These are phyloP conservation scores for Cyclargus thomasi DNA, from an alignment of 1,140 invertebrate species.

Conservation along the genomic window DNA sequence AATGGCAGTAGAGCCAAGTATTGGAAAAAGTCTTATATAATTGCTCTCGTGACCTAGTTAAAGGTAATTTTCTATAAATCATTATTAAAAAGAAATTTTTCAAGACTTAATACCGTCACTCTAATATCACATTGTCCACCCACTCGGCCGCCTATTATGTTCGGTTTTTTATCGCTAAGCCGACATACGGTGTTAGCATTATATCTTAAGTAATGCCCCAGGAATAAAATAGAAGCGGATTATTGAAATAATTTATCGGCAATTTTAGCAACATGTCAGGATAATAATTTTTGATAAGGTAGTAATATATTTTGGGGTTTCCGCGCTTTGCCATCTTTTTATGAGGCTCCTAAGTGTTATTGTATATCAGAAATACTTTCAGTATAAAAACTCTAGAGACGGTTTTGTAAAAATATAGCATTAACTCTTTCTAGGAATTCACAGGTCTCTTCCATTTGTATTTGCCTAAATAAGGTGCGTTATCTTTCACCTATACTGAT, in stretches of 20 bases:
- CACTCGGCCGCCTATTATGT: conserved; percentile 36
- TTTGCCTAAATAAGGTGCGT: too few relatives aligned
- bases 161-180: conserved; percentile 36
- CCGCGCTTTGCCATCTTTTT: neutral
- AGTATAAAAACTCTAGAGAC: neutral
- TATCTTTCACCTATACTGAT: too few relatives aligned
- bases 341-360: neutral
- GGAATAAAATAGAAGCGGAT: conserved; percentile 12
- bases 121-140: conserved; percentile 38
- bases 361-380: neutral
- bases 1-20: neutral
- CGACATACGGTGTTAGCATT: conserved; percentile 45
- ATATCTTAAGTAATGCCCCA: conserved; percentile 25
- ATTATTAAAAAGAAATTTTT: conserved; percentile 30
- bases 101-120: conserved; percentile 31
- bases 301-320: conserved; percentile 10
- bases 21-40: neutral
- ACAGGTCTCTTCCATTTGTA: too few relatives aligned
- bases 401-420: neutral
- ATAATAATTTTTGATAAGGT: conserved; percentile 13
- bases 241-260: conserved; percentile 15
- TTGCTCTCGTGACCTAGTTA: neutral
- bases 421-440: neutral
- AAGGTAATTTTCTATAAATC: conserved; percentile 22
- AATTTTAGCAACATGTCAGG: conserved; percentile 14